phyloP scores from a whole-genome alignment of 1,140 invertebrate species.

The Aphelenchoides besseyi region DNA sequence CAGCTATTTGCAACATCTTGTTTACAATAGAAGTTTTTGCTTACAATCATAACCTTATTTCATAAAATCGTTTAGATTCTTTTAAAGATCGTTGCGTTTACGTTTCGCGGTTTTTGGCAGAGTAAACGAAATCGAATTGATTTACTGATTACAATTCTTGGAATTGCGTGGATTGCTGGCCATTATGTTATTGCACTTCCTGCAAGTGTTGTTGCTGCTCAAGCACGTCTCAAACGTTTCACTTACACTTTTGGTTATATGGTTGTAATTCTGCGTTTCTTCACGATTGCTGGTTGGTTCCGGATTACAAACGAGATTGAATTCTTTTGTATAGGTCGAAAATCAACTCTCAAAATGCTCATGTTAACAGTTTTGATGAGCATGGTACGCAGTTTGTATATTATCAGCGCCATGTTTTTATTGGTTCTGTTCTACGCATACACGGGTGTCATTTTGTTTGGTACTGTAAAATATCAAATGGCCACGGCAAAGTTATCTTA shows the following conservation, averaged over 20 bases:
- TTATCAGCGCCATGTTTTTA: slow-evolving; percentile 99
- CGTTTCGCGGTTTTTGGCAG: slow-evolving; percentile 95
- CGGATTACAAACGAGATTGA: neutral
- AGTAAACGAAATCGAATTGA: slow-evolving; percentile 95
- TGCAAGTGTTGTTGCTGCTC: slow-evolving; percentile 22
- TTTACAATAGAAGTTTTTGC: slow-evolving; percentile 65
- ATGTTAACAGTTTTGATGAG: slow-evolving; percentile 95
- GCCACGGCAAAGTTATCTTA: slow-evolving; percentile 92
- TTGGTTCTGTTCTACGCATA: slow-evolving; percentile 97
- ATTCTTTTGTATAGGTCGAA: slow-evolving; percentile 53
- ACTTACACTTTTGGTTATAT: slow-evolving; percentile 91
- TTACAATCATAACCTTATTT: neutral
- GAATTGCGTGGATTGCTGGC: slow-evolving; percentile 86
- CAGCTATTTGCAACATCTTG: slow-evolving; percentile 73
- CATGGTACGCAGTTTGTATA: slow-evolving; percentile 99
- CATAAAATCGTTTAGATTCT: slow-evolving; percentile 76
- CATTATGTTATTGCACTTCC: slow-evolving; percentile 77
- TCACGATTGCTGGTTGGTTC: slow-evolving; percentile 81
- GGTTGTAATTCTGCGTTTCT: slow-evolving; percentile 94
- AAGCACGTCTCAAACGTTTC: slow-evolving; percentile 57
- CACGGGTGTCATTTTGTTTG: slow-evolving; percentile 95
- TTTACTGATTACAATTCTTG: slow-evolving; percentile 89
- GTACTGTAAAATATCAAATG: slow-evolving; percentile 98
- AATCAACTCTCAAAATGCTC: slow-evolving; percentile 92
- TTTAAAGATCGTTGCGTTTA: slow-evolving; percentile 98